Base-by-base conservation (phyloP, 1,140 invertebrate genomes). In the Uloborus diversus region DNA sequence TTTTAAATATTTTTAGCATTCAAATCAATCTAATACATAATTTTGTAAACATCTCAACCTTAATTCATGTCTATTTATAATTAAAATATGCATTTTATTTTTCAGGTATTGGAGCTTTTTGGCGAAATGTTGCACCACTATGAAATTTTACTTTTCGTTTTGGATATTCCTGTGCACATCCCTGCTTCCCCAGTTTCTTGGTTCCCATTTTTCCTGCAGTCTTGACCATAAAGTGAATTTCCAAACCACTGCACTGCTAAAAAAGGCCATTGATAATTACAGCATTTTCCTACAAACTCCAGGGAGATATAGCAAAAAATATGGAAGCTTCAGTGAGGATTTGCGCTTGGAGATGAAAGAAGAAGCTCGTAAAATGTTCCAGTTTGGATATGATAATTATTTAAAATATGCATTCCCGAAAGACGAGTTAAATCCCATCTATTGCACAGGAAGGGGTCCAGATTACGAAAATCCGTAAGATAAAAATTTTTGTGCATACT, bases 401-500 rank as follows among this genome's bases (percentile, higher is more conserved):
- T 89, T 91, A 86, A 87, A 87, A 82, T 84, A 90, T 86, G 90
- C 90, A 4, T 91, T 88, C 84, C 90, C 90, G 4, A 81, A 87
- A 56, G 90, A 91, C 84, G 90, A 91, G 84, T 82, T 91, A 27
- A 88, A 91, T 85, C 90, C 90, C 1, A 89, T 91, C 76, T 84
- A 89, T 81, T 91, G 90, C 83, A 84, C 76, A 70, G 90, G 90
- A 23, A 84, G 90, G 75, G 90, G 90, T 28, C 89, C 90, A 62
- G 91, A 92, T 86, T 86, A 90, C 85, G 88, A 89, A 3, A 88
- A 91, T 86, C 90, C 89, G 90, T 91, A 86, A 88, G 87, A 84
- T 32, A 49, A 47, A 47, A 9, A 47, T 47, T 47, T 47, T 47
- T 47, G 17, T 47, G 9, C 37, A n/a, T n/a, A n/a, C n/a, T n/a